phyloP scores from a whole-genome alignment of 2,797 vertebrate species.

The Tragopan temminckii region DNA sequence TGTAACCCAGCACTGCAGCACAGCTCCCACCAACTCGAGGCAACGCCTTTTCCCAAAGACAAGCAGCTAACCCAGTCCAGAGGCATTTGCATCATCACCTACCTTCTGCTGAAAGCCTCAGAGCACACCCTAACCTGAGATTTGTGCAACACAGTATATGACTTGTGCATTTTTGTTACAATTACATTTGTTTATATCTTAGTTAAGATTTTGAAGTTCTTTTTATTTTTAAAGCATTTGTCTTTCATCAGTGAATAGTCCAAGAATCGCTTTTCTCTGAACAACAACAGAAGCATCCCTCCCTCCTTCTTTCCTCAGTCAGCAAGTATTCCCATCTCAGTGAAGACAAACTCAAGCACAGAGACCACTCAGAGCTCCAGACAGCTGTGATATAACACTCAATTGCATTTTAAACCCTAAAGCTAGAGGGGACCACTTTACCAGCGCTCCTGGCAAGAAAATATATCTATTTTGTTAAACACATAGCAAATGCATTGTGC shows the following conservation, averaged over 20 bases:
- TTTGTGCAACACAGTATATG: no score
- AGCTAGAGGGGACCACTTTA: neutral
- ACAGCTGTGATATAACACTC: neutral
- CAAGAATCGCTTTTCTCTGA: neutral
- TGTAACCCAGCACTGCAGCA: neutral
- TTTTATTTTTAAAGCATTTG: neutral
- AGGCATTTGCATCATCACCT: neutral
- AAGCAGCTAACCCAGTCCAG: neutral
- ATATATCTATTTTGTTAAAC: neutral
- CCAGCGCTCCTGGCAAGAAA: neutral
- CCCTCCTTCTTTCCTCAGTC: neutral
- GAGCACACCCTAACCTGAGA: neutral
- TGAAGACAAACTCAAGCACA: neutral
- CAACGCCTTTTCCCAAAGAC: no score
- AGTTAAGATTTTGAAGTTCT: neutral
- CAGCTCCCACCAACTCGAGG: neutral
- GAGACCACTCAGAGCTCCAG: neutral
- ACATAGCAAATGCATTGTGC: no score
- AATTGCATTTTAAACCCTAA: neutral
- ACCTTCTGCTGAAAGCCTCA: neutral
- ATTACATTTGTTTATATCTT: neutral
- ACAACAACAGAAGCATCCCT: neutral
- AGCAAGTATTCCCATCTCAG: neutral
- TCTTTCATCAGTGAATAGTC: neutral
- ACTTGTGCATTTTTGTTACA: neutral